Percentiles rank a stretch among this genome's conserved stretches.
Evolutionary conservation across 2,888 invertebrate genomes (phyloP).

Genomic region (Melanophora roralis): DNA sequence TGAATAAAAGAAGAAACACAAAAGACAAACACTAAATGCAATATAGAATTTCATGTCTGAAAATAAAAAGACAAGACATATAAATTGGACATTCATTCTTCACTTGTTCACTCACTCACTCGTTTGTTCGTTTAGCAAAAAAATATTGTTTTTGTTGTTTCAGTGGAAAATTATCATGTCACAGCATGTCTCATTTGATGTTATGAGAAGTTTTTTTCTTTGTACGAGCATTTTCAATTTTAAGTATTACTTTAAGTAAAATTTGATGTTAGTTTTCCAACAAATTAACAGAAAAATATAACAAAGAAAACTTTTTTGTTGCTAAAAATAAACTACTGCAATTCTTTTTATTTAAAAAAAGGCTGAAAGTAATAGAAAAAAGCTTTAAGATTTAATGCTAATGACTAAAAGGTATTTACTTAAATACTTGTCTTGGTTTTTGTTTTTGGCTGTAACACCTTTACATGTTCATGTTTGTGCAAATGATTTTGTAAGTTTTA

Average conservation of each 20-base stretch:
- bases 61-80: conserved; percentile 27
- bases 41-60: conserved; percentile 53
- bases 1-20: not conserved
- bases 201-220: conserved; percentile 29
- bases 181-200: conserved; percentile 57
- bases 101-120: too few species aligned
- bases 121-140: conserved; percentile 3
- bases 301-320: conserved; percentile 16
- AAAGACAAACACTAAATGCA: conserved; percentile 38
- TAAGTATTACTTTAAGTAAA: conserved; percentile 52
- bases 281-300: conserved; percentile 22
- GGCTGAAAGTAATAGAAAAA: conserved; percentile 26
- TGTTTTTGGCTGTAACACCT: conserved; percentile 1
- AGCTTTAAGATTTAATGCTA: conserved; percentile 37
- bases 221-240: conserved; percentile 33
- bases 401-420: conserved; percentile 16
- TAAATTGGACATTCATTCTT: conserved; percentile 47
- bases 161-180: conserved; percentile 56
- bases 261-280: conserved; percentile 52
- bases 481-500: conserved; percentile 36
- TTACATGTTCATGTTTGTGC: not conserved
- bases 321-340: too few species aligned
- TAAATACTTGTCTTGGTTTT: conserved; percentile 25
- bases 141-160: conserved; percentile 35
- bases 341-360: too few species aligned